Percentiles rank a stretch among this genome's conserved stretches.
phyloP scores from a whole-genome alignment of 2,797 vertebrate genomes.

The Staurois parvus region DNA sequence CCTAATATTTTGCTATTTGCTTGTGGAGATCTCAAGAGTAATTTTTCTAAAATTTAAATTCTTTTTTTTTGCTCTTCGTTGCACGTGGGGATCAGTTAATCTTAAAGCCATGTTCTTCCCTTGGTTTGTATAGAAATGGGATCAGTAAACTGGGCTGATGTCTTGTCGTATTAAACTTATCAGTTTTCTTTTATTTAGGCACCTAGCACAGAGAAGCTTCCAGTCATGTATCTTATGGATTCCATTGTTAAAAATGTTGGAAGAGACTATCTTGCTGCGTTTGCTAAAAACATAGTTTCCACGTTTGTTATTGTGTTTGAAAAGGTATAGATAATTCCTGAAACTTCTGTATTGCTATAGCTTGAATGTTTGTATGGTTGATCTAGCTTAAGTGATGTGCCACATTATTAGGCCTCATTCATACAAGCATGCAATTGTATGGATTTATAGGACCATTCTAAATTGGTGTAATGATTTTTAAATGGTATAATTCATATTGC shows the following conservation, averaged over 20 bases:
- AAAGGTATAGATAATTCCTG: constrained; percentile 89
- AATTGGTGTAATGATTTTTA: too few relatives aligned
- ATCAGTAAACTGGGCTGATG: neutral
- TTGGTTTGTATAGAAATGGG: constrained; percentile 56
- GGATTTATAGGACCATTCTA: too few relatives aligned
- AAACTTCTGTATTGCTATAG: neutral
- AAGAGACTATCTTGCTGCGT: constrained; percentile 98
- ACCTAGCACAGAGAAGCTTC: constrained; percentile 94
- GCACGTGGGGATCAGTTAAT: constrained; percentile 24
- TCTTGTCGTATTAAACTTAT: constrained; percentile 95
- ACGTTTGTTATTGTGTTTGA: constrained; percentile 99
- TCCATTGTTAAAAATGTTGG: constrained; percentile 99
- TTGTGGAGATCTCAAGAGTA: neutral
- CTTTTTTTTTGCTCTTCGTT: neutral
- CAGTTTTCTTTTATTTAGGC: constrained; percentile 99
- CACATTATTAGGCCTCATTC: too few relatives aligned
- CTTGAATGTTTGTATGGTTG: neutral
- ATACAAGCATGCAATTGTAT: too few relatives aligned
- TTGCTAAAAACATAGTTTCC: constrained; percentile 99
- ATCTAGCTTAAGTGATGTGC: too few relatives aligned
- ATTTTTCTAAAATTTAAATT: too few relatives aligned
- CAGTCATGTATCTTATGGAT: constrained; percentile 99
- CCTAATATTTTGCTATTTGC: constrained; percentile 64
- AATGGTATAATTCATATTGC: too few relatives aligned
- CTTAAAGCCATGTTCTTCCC: neutral